Percentiles rank a stretch among this genome's conserved stretches.
Conservation (phyloP, 1,140 invertebrate genomes). For the Meloidogyne floridensis region DNA sequence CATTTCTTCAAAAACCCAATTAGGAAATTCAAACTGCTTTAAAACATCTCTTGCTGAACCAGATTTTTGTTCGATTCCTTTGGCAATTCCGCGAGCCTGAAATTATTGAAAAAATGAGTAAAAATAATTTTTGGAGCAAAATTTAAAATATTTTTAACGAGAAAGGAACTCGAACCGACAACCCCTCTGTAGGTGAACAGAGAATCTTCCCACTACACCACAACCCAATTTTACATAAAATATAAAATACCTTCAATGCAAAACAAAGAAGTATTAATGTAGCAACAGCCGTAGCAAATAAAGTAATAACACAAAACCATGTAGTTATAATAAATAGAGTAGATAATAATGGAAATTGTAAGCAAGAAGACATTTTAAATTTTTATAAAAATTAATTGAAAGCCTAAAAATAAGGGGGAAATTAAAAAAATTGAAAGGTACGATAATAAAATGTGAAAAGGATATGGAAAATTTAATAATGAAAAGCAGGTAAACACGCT, state of each 20-base stretch:
- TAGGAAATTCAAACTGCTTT: background rate
- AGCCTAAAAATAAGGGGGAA: too few species aligned
- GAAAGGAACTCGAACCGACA: too few species aligned
- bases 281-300: background rate
- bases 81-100: background rate
- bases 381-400: background rate
- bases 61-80: background rate
- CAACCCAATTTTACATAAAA: too few species aligned
- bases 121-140: background rate
- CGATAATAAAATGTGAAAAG: too few species aligned
- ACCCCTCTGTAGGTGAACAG: background rate
- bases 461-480: too few species aligned
- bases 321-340: background rate
- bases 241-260: background rate
- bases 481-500: too few species aligned
- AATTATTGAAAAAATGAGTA: background rate
- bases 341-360: background rate
- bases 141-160: background rate
- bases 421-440: too few species aligned
- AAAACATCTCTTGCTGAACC: background rate
- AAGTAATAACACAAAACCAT: background rate
- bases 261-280: background rate
- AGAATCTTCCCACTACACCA: too few species aligned
- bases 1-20: background rate
- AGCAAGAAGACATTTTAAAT: background rate